Conservation (phyloP, 1,140 invertebrate species). For the Heliconius melpomene region DNA sequence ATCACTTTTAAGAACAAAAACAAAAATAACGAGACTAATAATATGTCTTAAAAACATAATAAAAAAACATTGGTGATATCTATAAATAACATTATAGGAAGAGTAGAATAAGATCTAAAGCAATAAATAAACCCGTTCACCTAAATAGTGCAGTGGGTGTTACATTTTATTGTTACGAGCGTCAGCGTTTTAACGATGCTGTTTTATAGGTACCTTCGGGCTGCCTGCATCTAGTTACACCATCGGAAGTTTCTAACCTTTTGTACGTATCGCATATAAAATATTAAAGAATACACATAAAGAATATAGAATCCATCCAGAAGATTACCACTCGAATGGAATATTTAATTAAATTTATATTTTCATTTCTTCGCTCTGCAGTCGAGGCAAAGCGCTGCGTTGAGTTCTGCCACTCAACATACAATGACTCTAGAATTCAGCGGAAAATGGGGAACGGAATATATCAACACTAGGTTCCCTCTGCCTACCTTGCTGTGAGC, state of each 20-base stretch:
- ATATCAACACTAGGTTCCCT: no score
- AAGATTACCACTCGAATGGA: no score
- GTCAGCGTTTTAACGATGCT: slow-evolving; percentile 25
- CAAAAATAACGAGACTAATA: not conserved
- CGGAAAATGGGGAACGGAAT: no score
- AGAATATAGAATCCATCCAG: no score
- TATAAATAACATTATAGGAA: slow-evolving; percentile 32
- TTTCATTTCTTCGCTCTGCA: no score
- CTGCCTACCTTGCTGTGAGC: no score
- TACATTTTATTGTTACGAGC: slow-evolving; percentile 31
- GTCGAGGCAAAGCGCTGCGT: no score
- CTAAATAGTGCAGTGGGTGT: slow-evolving; percentile 36
- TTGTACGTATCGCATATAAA: slow-evolving; percentile 35
- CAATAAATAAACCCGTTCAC: slow-evolving; percentile 32
- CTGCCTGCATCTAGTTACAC: slow-evolving; percentile 20
- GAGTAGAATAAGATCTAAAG: slow-evolving; percentile 31
- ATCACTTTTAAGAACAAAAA: not conserved
- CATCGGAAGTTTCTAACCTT: slow-evolving; percentile 14
- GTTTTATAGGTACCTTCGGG: slow-evolving; percentile 18
- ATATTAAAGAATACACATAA: not conserved
- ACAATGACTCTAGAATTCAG: no score
- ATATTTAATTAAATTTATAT: no score
- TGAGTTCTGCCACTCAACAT: no score
- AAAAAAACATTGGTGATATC: slow-evolving; percentile 1
- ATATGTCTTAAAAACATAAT: not conserved